These are phyloP conservation scores for Diplogasteroides magnus DNA, from an alignment of 1,140 invertebrate genomes.

Conservation along the genomic window DNA sequence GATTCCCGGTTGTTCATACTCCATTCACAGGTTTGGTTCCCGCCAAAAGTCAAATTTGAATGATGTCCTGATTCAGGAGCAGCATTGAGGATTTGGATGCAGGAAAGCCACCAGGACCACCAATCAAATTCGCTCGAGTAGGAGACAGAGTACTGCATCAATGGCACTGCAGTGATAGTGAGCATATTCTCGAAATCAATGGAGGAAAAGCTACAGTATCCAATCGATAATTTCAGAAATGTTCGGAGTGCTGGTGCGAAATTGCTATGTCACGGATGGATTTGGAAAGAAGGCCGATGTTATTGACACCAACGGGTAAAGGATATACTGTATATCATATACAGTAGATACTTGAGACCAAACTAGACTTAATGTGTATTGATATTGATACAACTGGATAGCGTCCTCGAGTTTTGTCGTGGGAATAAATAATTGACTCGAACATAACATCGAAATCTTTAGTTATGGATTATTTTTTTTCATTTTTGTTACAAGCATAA, in stretches of 20 bases:
- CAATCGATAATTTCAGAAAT: slow-evolving; percentile 39
- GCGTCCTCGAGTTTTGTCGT: no score
- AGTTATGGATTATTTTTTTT: no score
- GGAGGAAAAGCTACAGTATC: background rate
- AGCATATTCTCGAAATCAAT: slow-evolving; percentile 7
- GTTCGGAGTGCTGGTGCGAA: slow-evolving; percentile 51
- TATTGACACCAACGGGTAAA: slow-evolving; percentile 35
- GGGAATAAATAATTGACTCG: no score
- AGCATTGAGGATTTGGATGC: slow-evolving; percentile 50
- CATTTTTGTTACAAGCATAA: no score
- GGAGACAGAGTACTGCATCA: slow-evolving; percentile 52
- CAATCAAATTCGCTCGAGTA: slow-evolving; percentile 51
- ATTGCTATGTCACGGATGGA: slow-evolving; percentile 54
- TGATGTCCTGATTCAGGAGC: background rate
- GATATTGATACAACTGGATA: no score
- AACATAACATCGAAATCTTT: no score
- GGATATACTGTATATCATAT: background rate
- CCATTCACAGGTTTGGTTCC: slow-evolving; percentile 38
- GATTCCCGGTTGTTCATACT: slow-evolving; percentile 52
- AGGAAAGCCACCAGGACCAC: slow-evolving; percentile 43
- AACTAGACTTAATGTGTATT: no score
- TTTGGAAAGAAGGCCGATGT: slow-evolving; percentile 44
- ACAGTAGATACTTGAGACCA: no score
- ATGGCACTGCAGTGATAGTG: slow-evolving; percentile 54
- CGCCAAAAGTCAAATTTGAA: background rate